These are phyloP conservation scores for Ramphastos sulfuratus DNA, from an alignment of 2,113 vertebrate species.

Conservation along the genomic window DNA sequence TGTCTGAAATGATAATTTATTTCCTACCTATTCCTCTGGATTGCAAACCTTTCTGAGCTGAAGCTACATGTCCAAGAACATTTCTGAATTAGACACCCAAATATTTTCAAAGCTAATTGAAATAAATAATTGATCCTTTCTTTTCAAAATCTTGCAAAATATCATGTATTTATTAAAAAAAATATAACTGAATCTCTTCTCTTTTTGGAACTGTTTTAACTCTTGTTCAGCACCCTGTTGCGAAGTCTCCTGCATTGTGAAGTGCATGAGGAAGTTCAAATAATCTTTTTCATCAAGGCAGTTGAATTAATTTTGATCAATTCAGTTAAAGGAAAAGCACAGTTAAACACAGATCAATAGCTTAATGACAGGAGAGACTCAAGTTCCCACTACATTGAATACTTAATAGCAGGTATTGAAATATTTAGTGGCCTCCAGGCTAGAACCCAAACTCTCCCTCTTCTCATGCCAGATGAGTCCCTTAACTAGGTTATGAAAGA, in stretches of 20 bases:
- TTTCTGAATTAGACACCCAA: background rate
- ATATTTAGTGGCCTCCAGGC: constrained; percentile 31
- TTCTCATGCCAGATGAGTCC: background rate
- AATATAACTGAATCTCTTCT: background rate
- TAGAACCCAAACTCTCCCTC: background rate
- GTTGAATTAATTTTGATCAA: background rate
- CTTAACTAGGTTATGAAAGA: background rate
- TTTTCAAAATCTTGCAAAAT: background rate
- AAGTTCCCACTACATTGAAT: background rate
- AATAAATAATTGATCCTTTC: background rate
- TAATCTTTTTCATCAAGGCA: background rate
- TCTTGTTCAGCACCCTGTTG: background rate
- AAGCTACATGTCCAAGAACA: background rate
- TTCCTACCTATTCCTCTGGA: background rate
- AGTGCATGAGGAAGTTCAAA: background rate
- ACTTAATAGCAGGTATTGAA: constrained; percentile 32
- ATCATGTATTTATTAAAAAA: background rate
- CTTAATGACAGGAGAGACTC: background rate
- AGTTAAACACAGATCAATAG: constrained; percentile 18
- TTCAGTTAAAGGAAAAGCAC: background rate
- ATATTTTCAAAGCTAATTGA: background rate
- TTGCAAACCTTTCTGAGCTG: background rate
- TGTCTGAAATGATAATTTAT: background rate
- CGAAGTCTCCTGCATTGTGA: background rate
- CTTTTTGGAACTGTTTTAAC: background rate